Conservation (phyloP, 2,888 invertebrate species). For the Drosophila paranaensis region DNA sequence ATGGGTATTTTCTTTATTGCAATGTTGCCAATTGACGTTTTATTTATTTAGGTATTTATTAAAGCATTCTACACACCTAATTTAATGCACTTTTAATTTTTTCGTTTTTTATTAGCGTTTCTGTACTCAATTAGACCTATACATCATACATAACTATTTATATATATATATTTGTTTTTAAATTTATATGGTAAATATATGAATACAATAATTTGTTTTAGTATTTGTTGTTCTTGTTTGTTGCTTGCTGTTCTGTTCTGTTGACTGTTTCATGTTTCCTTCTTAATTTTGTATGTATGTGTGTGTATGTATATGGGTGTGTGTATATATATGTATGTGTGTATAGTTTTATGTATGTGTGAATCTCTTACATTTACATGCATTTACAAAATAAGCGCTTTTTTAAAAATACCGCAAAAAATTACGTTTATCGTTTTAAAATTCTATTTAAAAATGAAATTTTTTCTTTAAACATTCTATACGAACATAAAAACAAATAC, state of each 20-base stretch:
- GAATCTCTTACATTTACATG: constrained; percentile 84
- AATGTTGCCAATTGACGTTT: too few relatives aligned
- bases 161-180: constrained; percentile 66
- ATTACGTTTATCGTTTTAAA: constrained; percentile 82
- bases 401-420: constrained; percentile 85
- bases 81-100: constrained; percentile 75
- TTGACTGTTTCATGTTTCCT: constrained; percentile 16
- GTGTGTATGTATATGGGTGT: constrained; percentile 19
- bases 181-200: constrained; percentile 77
- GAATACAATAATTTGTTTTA: constrained; percentile 77
- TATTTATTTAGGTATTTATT: too few relatives aligned
- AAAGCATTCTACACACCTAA: constrained; percentile 14
- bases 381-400: constrained; percentile 85
- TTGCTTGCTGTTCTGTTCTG: constrained; percentile 32
- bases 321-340: constrained; percentile 34
- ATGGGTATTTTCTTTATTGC: background rate
- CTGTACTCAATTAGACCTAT: constrained; percentile 77
- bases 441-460: constrained; percentile 80
- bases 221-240: constrained; percentile 40
- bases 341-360: constrained; percentile 14
- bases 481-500: constrained; percentile 76
- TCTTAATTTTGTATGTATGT: constrained; percentile 29
- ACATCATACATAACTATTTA: constrained; percentile 79
- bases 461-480: constrained; percentile 69
- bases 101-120: constrained; percentile 77